Evolutionary conservation across 2,797 vertebrate species (phyloP).

Genomic region (Sus cebifrons): DNA sequence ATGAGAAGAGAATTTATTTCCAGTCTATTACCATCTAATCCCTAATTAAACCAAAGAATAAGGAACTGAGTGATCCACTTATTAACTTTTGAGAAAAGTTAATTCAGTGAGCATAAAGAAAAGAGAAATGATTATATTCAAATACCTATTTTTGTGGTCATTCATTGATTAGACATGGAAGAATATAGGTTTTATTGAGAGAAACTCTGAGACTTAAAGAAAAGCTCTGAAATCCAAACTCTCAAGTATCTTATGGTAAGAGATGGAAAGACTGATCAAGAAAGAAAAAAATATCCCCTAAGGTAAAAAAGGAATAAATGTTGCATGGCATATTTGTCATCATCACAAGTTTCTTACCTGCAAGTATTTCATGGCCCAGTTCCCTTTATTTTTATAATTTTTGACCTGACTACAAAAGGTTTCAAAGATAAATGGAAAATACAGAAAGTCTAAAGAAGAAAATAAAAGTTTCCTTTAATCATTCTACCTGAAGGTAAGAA

Average conservation of each 20-base stretch:
- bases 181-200: constrained; percentile 23
- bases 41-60: constrained; percentile 49
- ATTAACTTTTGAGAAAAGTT: constrained; percentile 49
- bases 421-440: constrained; percentile 67
- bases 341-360: not conserved
- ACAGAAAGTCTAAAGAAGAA: constrained; percentile 32
- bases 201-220: not conserved
- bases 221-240: constrained; percentile 21
- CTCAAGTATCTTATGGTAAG: not conserved
- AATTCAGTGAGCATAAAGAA: constrained; percentile 45
- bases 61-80: not conserved
- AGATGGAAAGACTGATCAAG: constrained; percentile 8
- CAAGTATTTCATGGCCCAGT: constrained; percentile 34
- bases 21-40: constrained; percentile 56
- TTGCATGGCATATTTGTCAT: not conserved
- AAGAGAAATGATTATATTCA: constrained; percentile 3
- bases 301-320: not conserved
- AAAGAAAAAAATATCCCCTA: not conserved
- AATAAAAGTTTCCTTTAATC: constrained; percentile 58
- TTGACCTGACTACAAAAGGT: constrained; percentile 49
- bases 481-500: not conserved
- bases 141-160: constrained; percentile 10
- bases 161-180: not conserved
- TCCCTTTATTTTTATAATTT: constrained; percentile 36
- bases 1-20: constrained; percentile 54